These are phyloP conservation scores for Drosophila ananassae DNA, from an alignment of 1,140 invertebrate species.

Conservation along the genomic window DNA sequence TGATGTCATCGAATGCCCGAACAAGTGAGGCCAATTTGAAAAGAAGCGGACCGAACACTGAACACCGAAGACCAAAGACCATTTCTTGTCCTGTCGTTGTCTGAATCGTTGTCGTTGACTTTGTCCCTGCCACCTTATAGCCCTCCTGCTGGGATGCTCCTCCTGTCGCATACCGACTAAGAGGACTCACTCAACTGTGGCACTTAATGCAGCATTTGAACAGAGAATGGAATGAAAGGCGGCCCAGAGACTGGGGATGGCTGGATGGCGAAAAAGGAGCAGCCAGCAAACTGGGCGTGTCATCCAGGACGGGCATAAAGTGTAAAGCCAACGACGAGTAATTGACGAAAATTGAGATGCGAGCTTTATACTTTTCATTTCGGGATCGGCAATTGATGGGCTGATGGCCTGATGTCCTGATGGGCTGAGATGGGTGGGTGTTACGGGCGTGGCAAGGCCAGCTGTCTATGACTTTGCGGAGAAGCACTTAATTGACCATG, in stretches of 20 bases:
- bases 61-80: constrained; percentile 25
- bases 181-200: constrained; percentile 68
- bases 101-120: constrained; percentile 15
- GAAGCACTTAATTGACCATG: constrained; percentile 76
- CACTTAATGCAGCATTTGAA: constrained; percentile 72
- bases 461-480: constrained; percentile 37
- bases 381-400: constrained; percentile 20
- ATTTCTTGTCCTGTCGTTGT: constrained; percentile 32
- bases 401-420: neutral
- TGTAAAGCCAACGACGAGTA: constrained; percentile 59
- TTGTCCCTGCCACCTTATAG: neutral
- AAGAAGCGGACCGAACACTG: constrained; percentile 34
- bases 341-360: constrained; percentile 77
- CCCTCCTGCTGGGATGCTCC: neutral
- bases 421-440: neutral
- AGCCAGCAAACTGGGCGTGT: constrained; percentile 40
- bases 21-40: constrained; percentile 65
- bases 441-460: neutral
- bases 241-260: constrained; percentile 10
- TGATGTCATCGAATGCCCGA: constrained; percentile 38
- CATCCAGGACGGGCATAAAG: constrained; percentile 53
- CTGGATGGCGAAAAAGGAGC: constrained; percentile 10
- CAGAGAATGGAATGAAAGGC: constrained; percentile 60
- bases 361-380: constrained; percentile 62
- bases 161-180: constrained; percentile 15